Conservation (phyloP, 1,140 invertebrate genomes). For the Drosophila cardini region DNA sequence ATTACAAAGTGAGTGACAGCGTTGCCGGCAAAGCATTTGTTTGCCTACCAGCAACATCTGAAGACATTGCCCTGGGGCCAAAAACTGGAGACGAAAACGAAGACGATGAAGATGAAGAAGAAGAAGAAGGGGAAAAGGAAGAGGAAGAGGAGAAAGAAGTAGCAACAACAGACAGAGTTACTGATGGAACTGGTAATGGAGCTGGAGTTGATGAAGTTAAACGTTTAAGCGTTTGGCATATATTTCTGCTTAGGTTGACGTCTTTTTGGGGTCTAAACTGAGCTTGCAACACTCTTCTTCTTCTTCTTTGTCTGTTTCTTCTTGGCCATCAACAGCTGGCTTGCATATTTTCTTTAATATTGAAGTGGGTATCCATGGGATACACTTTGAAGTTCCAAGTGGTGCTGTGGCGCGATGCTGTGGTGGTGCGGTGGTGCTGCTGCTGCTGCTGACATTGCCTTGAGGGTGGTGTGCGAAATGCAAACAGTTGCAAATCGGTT, state of each 20-base stretch:
- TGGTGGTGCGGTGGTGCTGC: slow-evolving; percentile 19
- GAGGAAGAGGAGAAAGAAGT: neutral
- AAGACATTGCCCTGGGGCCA: slow-evolving; percentile 23
- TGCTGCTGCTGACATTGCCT: slow-evolving; percentile 54
- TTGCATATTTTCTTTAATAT: slow-evolving; percentile 38
- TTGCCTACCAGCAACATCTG: slow-evolving; percentile 46
- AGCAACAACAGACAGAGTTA: slow-evolving; percentile 7
- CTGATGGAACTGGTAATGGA: slow-evolving; percentile 1
- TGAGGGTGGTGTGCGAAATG: slow-evolving; percentile 38
- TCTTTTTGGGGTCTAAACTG: slow-evolving; percentile 23
- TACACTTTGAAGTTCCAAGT: slow-evolving; percentile 1
- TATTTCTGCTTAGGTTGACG: slow-evolving; percentile 68
- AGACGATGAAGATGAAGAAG: neutral
- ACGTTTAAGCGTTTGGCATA: slow-evolving; percentile 21
- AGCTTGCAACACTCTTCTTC: slow-evolving; percentile 57
- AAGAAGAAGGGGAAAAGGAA: neutral
- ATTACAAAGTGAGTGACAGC: slow-evolving; percentile 68
- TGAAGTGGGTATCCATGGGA: slow-evolving; percentile 14
- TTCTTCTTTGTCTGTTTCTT: too few species aligned
- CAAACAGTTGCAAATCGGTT: slow-evolving; percentile 62
- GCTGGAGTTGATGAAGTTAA: slow-evolving; percentile 7
- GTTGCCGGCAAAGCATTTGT: slow-evolving; percentile 51
- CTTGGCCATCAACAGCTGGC: slow-evolving; percentile 31
- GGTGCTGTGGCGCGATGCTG: slow-evolving; percentile 4
- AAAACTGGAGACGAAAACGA: slow-evolving; percentile 6